Evolutionary conservation across 2,888 invertebrate species (phyloP).

Genomic region (Hydroisotoma schaefferi): DNA sequence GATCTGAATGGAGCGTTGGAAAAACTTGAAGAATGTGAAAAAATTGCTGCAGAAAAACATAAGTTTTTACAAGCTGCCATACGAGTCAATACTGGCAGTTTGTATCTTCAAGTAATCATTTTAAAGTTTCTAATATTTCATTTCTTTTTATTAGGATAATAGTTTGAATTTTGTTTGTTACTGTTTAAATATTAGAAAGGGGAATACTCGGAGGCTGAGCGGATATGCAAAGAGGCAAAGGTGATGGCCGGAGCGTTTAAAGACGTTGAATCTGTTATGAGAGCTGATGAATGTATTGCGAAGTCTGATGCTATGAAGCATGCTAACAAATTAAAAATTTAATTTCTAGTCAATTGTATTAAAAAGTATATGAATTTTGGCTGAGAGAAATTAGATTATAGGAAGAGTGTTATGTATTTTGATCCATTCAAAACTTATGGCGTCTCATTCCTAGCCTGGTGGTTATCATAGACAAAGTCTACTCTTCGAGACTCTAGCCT

Average conservation of each 20-base stretch:
- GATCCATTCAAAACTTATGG: too few relatives aligned
- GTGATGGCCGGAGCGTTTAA: slow-evolving; percentile 33
- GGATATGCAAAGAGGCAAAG: slow-evolving; percentile 42
- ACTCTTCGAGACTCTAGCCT: too few relatives aligned
- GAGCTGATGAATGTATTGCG: slow-evolving; percentile 43
- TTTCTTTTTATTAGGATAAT: too few relatives aligned
- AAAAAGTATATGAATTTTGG: too few relatives aligned
- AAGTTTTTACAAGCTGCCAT: slow-evolving; percentile 39
- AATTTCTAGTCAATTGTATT: too few relatives aligned
- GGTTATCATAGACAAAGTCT: too few relatives aligned
- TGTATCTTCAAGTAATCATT: slow-evolving; percentile 39
- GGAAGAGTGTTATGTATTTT: background rate
- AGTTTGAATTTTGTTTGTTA: background rate
- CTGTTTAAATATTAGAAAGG: slow-evolving; percentile 38
- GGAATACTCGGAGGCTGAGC: slow-evolving; percentile 41
- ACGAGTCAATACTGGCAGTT: slow-evolving; percentile 42
- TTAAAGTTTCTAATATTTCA: background rate
- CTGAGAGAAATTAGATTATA: background rate
- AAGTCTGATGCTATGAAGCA: slow-evolving; percentile 4
- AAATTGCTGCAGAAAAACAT: slow-evolving; percentile 41
- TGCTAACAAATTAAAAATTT: background rate
- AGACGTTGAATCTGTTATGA: slow-evolving; percentile 36
- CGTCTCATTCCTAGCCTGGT: too few relatives aligned
- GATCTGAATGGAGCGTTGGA: slow-evolving; percentile 42
- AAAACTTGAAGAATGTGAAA: slow-evolving; percentile 36